phyloP scores from a whole-genome alignment of 2,888 invertebrate genomes.

The Pachliopta kotzebuea region DNA sequence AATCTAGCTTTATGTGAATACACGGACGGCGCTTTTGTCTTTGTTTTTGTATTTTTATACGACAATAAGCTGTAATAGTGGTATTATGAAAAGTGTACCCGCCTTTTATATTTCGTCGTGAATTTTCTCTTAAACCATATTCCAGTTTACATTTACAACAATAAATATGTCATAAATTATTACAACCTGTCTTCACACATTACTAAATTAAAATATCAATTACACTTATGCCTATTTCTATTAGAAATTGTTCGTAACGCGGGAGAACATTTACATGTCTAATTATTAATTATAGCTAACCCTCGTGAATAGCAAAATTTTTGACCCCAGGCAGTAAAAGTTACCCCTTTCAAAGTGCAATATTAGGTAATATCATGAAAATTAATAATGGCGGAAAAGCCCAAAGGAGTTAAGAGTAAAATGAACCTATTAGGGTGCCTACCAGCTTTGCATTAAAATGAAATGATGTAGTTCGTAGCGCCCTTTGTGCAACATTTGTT shows the following conservation, averaged over 20 bases:
- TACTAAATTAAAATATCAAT: background rate
- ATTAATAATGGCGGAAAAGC: slow-evolving; percentile 36
- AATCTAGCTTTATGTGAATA: slow-evolving; percentile 29
- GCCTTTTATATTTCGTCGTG: slow-evolving; percentile 1
- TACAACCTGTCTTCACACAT: background rate
- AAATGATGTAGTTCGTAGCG: slow-evolving; percentile 20
- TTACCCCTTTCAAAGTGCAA: slow-evolving; percentile 28
- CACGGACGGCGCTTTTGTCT: slow-evolving; percentile 27
- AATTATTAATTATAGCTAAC: slow-evolving; percentile 24
- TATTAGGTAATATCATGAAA: slow-evolving; percentile 29
- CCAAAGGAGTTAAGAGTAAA: slow-evolving; percentile 38
- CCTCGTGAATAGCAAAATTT: slow-evolving; percentile 30
- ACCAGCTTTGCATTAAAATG: slow-evolving; percentile 24
- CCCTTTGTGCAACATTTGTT: slow-evolving; percentile 23
- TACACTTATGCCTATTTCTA: background rate
- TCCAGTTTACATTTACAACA: background rate
- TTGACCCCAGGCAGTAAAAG: slow-evolving; percentile 27
- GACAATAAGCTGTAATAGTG: slow-evolving; percentile 22
- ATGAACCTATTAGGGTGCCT: slow-evolving; percentile 34
- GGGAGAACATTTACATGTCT: slow-evolving; percentile 19
- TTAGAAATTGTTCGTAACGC: slow-evolving; percentile 1
- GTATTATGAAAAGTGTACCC: slow-evolving; percentile 9
- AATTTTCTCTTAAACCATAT: background rate
- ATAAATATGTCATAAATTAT: background rate
- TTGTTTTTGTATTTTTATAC: slow-evolving; percentile 28